Evolutionary conservation across 2,113 vertebrate genomes (phyloP), one percentile per base, ranked within the genome.

Genomic region (Catagonus wagneri): DNA sequence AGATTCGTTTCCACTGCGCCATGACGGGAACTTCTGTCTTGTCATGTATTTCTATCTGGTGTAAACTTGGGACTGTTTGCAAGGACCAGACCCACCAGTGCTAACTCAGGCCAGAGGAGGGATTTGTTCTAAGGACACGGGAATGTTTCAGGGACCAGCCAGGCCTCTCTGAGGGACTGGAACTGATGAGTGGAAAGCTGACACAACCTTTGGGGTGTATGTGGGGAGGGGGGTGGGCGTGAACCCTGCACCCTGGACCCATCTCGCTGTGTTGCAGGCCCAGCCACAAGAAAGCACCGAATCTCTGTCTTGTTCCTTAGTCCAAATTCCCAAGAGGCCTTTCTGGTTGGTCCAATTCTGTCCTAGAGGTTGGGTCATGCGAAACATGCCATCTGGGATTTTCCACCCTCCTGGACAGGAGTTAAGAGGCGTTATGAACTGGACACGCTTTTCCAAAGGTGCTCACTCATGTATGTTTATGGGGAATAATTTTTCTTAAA

Each of bases 141-240:
- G 22, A 71, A 10, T 15, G n/a, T 34, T 25, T 92, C 11, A 25
- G 71, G 56, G 32, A 63, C 20, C n/a, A 71, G 20, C 66, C 72
- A 32, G 80, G 23, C 66, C 65, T 68, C 60, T 2, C 6, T 0
- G 3, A 54, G 50, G 60, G 27, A 11, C 22, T 32, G 10, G 80
- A 23, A 22, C 23, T 0, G 2, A n/a, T 29, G 16, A 34, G 10
- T 6, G 1, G 8, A 13, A 2, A 19, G 8, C 29, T 8, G 22
- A 34, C 3, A 11, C 81, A 32, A 13, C 50, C 22, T 44, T 8
- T 44, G 44, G 44, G 44, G 44, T n/a, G n/a, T n/a, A n/a, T n/a
- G n/a, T n/a, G n/a, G 44, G 4, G 44, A 8, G 44, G 44, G 44
- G 4, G 44, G 32, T 4, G 25, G 39, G n/a, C 27, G 0, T 1